A percentile compares a stretch with the other conserved stretches of the same genome.
Evolutionary conservation across 2,888 invertebrate species (phyloP).

Genomic region (Augochlorella aurata): DNA sequence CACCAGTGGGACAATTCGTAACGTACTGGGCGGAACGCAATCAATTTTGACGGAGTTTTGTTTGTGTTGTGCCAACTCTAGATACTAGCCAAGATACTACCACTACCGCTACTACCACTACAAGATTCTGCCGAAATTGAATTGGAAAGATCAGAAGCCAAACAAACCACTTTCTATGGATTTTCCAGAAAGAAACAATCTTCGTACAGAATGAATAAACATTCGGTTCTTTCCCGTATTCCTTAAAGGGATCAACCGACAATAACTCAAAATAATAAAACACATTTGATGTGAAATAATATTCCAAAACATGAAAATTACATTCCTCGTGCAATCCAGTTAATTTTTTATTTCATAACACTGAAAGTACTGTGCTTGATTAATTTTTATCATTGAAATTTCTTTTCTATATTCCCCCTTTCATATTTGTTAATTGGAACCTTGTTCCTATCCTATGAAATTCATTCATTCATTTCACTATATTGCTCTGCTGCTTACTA

Average conservation of each 20-base stretch:
- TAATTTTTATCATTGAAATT: too few relatives aligned
- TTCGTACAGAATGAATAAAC: not conserved
- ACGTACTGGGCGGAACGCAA: conserved; percentile 61
- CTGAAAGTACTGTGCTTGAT: too few relatives aligned
- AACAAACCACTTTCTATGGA: not conserved
- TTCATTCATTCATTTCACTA: too few relatives aligned
- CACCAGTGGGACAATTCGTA: conserved; percentile 59
- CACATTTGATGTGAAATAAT: not conserved
- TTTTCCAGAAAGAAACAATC: not conserved
- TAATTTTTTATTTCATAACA: too few relatives aligned
- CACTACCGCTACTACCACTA: too few relatives aligned
- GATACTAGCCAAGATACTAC: not conserved
- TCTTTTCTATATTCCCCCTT: too few relatives aligned
- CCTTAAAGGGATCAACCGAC: not conserved
- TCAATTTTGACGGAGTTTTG: conserved; percentile 59
- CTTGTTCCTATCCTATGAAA: too few relatives aligned
- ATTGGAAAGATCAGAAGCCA: not conserved
- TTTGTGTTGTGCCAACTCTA: conserved; percentile 10
- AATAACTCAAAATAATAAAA: not conserved
- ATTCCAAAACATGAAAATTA: not conserved
- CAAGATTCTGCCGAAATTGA: not conserved
- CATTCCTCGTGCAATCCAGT: too few relatives aligned
- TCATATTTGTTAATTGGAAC: not conserved
- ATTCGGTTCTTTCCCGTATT: not conserved
- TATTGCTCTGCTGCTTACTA: too few relatives aligned